Conservation (phyloP, 2,888 invertebrate species). For the Pomacea canaliculata region DNA sequence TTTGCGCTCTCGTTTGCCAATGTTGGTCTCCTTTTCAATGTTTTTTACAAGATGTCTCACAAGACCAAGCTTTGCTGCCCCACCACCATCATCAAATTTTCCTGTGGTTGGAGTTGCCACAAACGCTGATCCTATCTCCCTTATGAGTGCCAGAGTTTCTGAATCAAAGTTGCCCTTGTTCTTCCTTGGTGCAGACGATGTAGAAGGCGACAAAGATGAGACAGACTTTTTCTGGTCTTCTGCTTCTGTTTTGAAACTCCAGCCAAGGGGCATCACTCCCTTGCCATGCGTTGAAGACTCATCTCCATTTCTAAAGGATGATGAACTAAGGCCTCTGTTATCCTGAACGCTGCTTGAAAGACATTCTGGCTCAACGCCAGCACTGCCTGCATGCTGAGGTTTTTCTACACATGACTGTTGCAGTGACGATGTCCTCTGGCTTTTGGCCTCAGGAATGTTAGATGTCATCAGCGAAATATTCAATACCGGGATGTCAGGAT, state of each 20-base stretch:
- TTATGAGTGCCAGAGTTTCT: slow-evolving; percentile 50
- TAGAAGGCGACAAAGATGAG: not conserved
- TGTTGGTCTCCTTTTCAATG: slow-evolving; percentile 45
- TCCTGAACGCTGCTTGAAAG: not conserved
- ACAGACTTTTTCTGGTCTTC: not conserved
- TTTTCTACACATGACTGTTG: no score
- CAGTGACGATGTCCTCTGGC: no score
- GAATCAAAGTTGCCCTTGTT: slow-evolving; percentile 43
- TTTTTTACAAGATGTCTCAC: slow-evolving; percentile 53
- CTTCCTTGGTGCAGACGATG: not conserved
- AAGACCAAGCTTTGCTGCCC: slow-evolving; percentile 37
- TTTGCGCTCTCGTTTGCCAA: slow-evolving; percentile 31
- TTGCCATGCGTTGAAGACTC: not conserved
- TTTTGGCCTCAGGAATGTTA: no score
- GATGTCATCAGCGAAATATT: no score
- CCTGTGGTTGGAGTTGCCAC: slow-evolving; percentile 48
- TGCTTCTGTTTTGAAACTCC: not conserved
- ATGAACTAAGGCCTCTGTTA: not conserved
- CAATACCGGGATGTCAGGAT: no score
- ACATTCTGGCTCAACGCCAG: not conserved
- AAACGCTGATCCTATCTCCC: slow-evolving; percentile 55
- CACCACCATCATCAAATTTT: slow-evolving; percentile 30
- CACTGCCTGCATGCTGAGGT: no score
- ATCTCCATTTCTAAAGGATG: not conserved
- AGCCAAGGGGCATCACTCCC: not conserved